Evolutionary conservation across 2,113 vertebrate genomes (phyloP), one percentile per base, ranked within the genome.

Genomic region (Triplophysa rosa): DNA sequence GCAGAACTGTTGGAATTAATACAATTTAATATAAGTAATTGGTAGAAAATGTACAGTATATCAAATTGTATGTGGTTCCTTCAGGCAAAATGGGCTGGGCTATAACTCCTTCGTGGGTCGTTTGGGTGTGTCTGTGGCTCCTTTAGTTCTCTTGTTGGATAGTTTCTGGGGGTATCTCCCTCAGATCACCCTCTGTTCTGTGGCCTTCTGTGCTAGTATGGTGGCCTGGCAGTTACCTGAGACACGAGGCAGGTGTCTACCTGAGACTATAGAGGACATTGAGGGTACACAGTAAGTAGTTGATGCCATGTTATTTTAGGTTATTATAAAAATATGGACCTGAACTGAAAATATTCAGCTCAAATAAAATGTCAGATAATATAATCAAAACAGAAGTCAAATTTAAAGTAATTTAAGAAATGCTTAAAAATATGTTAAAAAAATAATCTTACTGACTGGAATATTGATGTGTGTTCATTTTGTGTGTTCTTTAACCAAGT

Each of bases 31-130:
- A 17, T 52, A 16, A 52, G 1, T 5, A 2, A 14, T 52, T 5
- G 4, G 6, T 14, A 49, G 7, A 2, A 14, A 13, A 17, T 52
- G 49, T 16, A 17, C 16, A 52, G n/a, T 56, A 56, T 56, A n/a
- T 21, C 12, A 14, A 16, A 17, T 1, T 52, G 49, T 52, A 52
- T 58, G 8, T 79, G 63, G 23, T 13, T 24, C 21, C 26, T 17
- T 66, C 88, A 94, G 93, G 81, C 93, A 94, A 87, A 93, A 90
- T 3, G 93, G 92, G 2, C 47, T 92, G 62, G 93, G 93, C 24
- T 87, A 87, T 70, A 85, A 86, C 29, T 83, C 90, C 26, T 88
- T 92, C 58, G 68, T 93, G 82, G 91, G 86, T 37, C 89, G 92
- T 0, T 76, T 94, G 29, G 92, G 91, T 5, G 91, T 89, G 33